phyloP scores from a whole-genome alignment of 2,113 vertebrate species.

The Barbus barbus region DNA sequence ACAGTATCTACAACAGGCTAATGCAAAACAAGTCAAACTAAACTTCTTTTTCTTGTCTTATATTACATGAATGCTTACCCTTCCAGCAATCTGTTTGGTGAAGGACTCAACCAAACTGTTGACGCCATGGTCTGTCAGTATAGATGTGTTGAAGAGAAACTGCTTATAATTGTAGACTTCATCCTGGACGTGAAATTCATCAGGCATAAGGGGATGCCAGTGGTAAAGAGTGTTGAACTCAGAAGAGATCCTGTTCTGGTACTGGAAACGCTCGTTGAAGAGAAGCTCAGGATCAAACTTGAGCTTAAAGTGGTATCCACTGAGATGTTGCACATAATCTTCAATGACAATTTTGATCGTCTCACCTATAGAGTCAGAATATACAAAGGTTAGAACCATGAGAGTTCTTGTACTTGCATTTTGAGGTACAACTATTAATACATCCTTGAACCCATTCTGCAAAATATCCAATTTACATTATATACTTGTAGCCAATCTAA shows the following conservation, averaged over 20 bases:
- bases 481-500: not conserved
- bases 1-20: slow-evolving; percentile 22
- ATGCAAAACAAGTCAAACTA: not conserved
- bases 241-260: slow-evolving; percentile 93
- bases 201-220: slow-evolving; percentile 96
- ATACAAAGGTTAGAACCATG: not conserved
- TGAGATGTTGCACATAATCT: slow-evolving; percentile 97
- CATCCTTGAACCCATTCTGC: not conserved
- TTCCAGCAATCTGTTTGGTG: slow-evolving; percentile 87
- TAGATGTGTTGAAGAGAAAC: slow-evolving; percentile 94
- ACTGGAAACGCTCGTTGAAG: slow-evolving; percentile 91
- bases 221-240: slow-evolving; percentile 98
- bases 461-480: not conserved
- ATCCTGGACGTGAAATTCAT: slow-evolving; percentile 84
- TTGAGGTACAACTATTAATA: not conserved
- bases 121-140: slow-evolving; percentile 87
- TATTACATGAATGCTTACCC: slow-evolving; percentile 76
- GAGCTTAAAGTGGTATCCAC: slow-evolving; percentile 94
- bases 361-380: slow-evolving; percentile 77
- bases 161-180: slow-evolving; percentile 86
- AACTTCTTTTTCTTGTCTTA: not conserved
- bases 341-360: slow-evolving; percentile 99
- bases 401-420: not conserved
- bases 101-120: slow-evolving; percentile 89
- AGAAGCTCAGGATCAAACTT: slow-evolving; percentile 96